phyloP scores from a whole-genome alignment of 2,113 vertebrate genomes.

The Hippocampus barbouri region DNA sequence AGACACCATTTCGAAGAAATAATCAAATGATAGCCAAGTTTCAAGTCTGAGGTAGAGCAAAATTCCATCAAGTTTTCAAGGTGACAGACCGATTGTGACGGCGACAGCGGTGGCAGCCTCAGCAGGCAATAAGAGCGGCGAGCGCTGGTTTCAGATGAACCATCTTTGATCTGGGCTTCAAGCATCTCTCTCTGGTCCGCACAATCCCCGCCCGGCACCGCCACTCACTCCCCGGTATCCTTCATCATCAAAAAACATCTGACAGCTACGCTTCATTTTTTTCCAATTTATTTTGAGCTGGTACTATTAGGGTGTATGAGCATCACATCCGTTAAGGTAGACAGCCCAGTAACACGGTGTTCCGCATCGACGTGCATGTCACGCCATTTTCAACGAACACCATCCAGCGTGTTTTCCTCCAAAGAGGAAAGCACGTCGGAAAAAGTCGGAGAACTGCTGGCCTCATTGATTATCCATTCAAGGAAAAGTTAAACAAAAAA shows the following conservation, averaged over 20 bases:
- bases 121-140: conserved; percentile 6
- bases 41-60: conserved; percentile 6
- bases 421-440: not conserved
- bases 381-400: not conserved
- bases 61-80: conserved; percentile 51
- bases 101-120: conserved; percentile 4
- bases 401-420: not conserved
- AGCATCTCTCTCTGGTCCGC: conserved; percentile 4
- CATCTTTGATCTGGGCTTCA: conserved; percentile 37
- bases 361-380: not conserved
- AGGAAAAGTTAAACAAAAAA: not conserved
- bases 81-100: conserved; percentile 39
- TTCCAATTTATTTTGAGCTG: conserved; percentile 1
- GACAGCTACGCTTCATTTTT: conserved; percentile 1
- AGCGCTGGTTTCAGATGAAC: conserved; percentile 21
- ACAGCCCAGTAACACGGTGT: not conserved
- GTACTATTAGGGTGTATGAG: not conserved
- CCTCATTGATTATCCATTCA: not conserved
- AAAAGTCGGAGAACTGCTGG: not conserved
- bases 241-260: conserved; percentile 3
- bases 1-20: not conserved
- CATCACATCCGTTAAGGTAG: not conserved
- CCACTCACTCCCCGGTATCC: conserved; percentile 1
- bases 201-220: not conserved
- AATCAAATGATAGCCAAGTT: not conserved